These are phyloP conservation scores for Apotomis capreana DNA, from an alignment of 2,888 invertebrate genomes.

Conservation along the genomic window DNA sequence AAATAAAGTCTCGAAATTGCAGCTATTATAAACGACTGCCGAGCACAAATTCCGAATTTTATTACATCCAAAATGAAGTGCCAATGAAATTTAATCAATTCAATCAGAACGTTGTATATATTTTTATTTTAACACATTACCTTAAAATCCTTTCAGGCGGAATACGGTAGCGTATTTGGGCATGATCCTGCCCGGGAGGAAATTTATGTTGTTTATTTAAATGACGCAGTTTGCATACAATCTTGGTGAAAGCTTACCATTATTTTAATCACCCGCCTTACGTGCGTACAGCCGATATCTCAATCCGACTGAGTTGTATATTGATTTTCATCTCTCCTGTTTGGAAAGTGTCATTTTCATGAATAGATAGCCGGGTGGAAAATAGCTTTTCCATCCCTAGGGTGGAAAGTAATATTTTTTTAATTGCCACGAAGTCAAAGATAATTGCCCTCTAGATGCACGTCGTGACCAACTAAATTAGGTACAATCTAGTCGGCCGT, in stretches of 20 bases:
- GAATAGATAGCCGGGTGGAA: too few species aligned
- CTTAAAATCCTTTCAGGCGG: slow-evolving; percentile 31
- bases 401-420: too few species aligned
- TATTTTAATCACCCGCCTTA: slow-evolving; percentile 75
- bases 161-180: slow-evolving; percentile 40
- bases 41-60: slow-evolving; percentile 11
- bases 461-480: too few species aligned
- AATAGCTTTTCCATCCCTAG: too few species aligned
- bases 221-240: slow-evolving; percentile 76
- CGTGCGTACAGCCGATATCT: slow-evolving; percentile 70
- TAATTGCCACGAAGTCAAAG: too few species aligned
- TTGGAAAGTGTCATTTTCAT: too few species aligned
- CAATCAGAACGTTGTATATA: slow-evolving; percentile 20
- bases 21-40: not conserved
- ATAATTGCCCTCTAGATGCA: too few species aligned
- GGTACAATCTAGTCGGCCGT: too few species aligned
- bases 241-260: slow-evolving; percentile 77
- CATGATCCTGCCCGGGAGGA: slow-evolving; percentile 34
- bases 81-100: slow-evolving; percentile 18
- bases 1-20: not conserved
- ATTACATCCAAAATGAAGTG: slow-evolving; percentile 1
- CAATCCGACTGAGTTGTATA: slow-evolving; percentile 42
- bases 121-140: slow-evolving; percentile 36
- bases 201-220: slow-evolving; percentile 42
- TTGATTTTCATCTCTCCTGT: too few species aligned